Evolutionary conservation across 2,113 vertebrate genomes (phyloP).

Genomic region (Ctenomys sociabilis): DNA sequence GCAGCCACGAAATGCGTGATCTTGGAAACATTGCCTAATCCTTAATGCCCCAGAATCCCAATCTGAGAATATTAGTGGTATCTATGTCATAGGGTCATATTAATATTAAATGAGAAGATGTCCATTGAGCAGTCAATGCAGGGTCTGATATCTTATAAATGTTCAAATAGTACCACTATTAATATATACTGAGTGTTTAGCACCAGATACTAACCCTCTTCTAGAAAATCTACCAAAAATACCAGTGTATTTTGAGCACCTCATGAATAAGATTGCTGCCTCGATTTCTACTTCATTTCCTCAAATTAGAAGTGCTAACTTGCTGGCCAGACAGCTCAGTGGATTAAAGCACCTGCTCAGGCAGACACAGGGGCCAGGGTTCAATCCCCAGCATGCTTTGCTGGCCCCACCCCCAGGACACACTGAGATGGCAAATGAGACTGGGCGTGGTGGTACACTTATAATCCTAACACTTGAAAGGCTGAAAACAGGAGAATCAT

Average conservation of each 20-base stretch:
- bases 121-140: neutral
- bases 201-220: neutral
- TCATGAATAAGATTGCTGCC: neutral
- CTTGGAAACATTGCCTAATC: neutral
- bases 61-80: neutral
- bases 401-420: no score
- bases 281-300: neutral
- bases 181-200: neutral
- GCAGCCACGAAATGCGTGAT: neutral
- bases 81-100: neutral
- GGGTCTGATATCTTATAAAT: neutral
- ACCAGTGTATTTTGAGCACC: neutral
- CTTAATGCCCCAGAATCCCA: neutral
- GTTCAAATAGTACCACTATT: neutral
- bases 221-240: conserved; percentile 15
- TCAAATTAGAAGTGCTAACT: neutral
- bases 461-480: no score
- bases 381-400: no score
- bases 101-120: conserved; percentile 31
- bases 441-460: no score
- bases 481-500: no score
- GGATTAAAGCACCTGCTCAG: no score
- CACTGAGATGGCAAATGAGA: no score
- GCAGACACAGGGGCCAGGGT: no score
- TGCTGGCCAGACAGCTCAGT: no score